Evolutionary conservation across 1,140 invertebrate genomes (phyloP).

Genomic region (Rhynchophorus ferrugineus): DNA sequence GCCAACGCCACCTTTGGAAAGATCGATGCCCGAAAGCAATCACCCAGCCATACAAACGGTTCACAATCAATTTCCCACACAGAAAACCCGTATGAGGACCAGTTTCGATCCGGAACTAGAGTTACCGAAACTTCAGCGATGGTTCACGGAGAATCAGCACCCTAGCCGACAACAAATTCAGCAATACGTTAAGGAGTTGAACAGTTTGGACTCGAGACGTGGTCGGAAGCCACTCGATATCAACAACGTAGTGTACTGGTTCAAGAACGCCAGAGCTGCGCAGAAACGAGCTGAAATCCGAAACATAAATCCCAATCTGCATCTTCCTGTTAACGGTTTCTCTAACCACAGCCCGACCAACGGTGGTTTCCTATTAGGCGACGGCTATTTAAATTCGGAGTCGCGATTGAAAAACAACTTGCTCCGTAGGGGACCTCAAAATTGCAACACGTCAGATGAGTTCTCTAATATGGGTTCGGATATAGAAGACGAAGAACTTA

Average conservation of each 20-base stretch:
- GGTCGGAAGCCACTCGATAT: constrained; percentile 90
- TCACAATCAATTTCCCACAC: constrained; percentile 67
- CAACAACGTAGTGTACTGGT: constrained; percentile 98
- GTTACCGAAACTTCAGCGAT: constrained; percentile 86
- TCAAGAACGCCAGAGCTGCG: constrained; percentile 94
- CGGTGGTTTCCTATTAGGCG: constrained; percentile 46
- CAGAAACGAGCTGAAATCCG: constrained; percentile 81
- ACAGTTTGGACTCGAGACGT: constrained; percentile 81
- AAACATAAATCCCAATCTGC: constrained; percentile 46
- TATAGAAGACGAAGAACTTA: constrained; percentile 52
- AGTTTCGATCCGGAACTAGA: constrained; percentile 94
- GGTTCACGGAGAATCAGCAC: constrained; percentile 95
- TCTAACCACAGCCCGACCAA: constrained; percentile 55
- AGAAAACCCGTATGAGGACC: constrained; percentile 86
- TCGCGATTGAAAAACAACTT: constrained; percentile 46
- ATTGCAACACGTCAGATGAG: constrained; percentile 52
- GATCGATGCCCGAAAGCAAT: constrained; percentile 45
- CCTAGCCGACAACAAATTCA: constrained; percentile 90
- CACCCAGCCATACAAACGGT: constrained; percentile 66
- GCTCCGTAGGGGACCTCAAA: constrained; percentile 39
- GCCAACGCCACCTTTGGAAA: constrained; percentile 44
- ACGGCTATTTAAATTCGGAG: constrained; percentile 47
- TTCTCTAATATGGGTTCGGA: constrained; percentile 53
- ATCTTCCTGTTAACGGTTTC: constrained; percentile 53
- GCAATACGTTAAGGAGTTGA: constrained; percentile 88